A percentile compares a stretch with the other conserved stretches of the same genome.
These are phyloP conservation scores for Ciona savignyi DNA, from an alignment of 23 tunicate genomes.

Conservation along the genomic window DNA sequence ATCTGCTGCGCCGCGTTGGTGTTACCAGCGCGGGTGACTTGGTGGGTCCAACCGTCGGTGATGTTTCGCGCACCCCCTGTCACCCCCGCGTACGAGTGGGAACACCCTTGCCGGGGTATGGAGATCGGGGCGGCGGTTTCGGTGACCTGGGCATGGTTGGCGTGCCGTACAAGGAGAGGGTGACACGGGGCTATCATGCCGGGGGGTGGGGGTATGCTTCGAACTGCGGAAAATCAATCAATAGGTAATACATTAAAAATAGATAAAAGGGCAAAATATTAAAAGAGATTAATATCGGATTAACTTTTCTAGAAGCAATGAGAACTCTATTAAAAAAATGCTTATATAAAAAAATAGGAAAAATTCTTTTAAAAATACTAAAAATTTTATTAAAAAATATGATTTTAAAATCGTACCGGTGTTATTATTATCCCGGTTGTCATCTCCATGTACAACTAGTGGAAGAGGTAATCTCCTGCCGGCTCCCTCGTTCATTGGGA, in stretches of 20 bases:
- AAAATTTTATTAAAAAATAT: too few relatives aligned
- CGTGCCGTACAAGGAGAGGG: conserved; percentile 66
- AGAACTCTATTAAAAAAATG: too few relatives aligned
- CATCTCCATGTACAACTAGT: conserved; percentile 29
- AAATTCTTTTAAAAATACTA: neutral
- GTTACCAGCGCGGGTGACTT: conserved; percentile 11
- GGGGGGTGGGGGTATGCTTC: conserved; percentile 57
- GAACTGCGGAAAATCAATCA: conserved; percentile 25
- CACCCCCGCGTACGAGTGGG: conserved; percentile 6
- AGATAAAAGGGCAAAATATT: too few relatives aligned
- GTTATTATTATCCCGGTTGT: conserved; percentile 25
- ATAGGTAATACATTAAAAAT: neutral
- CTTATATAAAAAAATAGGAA: too few relatives aligned
- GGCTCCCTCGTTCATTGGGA: conserved; percentile 26
- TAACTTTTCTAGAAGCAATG: too few relatives aligned
- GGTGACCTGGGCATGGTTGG: conserved; percentile 60
- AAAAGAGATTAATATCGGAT: too few relatives aligned
- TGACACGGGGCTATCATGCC: conserved; percentile 60
- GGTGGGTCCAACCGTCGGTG: conserved; percentile 52
- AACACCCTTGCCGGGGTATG: conserved; percentile 1
- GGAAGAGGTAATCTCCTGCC: conserved; percentile 32
- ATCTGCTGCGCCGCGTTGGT: conserved; percentile 3
- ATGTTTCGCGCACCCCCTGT: conserved; percentile 5
- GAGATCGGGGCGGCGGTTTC: conserved; percentile 25
- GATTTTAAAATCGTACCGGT: too few relatives aligned